These are phyloP conservation scores for Loriculus beryllinus DNA, from an alignment of 2,797 vertebrate species.

Conservation along the genomic window DNA sequence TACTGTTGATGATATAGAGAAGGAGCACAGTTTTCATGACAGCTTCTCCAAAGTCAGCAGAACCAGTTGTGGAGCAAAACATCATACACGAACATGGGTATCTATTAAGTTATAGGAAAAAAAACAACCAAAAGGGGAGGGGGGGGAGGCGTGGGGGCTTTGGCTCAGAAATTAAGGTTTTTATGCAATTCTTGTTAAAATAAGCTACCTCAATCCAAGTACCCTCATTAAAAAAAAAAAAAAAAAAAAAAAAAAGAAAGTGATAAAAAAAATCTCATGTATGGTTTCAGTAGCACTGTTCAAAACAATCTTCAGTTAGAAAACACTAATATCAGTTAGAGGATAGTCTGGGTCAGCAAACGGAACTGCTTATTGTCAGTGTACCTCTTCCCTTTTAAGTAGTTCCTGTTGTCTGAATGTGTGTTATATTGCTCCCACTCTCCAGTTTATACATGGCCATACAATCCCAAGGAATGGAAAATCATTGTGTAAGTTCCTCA, in stretches of 20 bases:
- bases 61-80: background rate
- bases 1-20: background rate
- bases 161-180: background rate
- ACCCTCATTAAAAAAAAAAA: background rate
- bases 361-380: background rate
- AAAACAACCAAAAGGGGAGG: too few species aligned
- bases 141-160: background rate
- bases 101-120: background rate
- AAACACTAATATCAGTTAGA: background rate
- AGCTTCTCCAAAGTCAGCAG: background rate
- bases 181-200: background rate
- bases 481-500: background rate
- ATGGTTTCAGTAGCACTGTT: background rate
- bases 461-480: background rate
- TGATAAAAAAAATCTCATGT: too few species aligned
- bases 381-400: background rate
- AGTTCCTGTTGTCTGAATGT: background rate
- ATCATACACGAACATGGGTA: rapidly evolving
- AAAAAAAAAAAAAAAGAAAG: background rate
- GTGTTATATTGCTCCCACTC: background rate
- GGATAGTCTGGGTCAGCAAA: background rate
- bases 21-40: background rate
- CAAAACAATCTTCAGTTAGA: background rate
- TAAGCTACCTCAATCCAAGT: background rate
- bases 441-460: background rate